phyloP scores from a whole-genome alignment of 2,888 invertebrate genomes.

The Oscheius sp. region DNA sequence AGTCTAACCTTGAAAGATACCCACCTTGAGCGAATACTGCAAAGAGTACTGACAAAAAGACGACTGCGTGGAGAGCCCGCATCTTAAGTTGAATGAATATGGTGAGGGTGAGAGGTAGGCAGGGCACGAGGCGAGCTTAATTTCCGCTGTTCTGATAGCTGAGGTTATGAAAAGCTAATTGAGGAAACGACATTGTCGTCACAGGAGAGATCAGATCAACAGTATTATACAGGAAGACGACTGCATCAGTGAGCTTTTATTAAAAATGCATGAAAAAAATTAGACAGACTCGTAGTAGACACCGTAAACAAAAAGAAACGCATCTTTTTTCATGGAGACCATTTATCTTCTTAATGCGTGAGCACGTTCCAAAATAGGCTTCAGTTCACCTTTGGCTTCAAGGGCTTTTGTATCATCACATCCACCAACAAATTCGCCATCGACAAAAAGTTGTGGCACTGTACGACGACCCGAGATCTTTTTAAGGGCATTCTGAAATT shows the following conservation, averaged over 20 bases:
- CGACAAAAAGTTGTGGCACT: slow-evolving; percentile 57
- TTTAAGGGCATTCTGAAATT: slow-evolving; percentile 47
- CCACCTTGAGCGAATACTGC: slow-evolving; percentile 4
- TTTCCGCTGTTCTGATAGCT: slow-evolving; percentile 16
- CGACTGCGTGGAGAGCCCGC: slow-evolving; percentile 9
- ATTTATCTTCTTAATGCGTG: slow-evolving; percentile 40
- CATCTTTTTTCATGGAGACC: not conserved
- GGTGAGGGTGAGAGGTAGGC: not conserved
- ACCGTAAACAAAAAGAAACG: slow-evolving; percentile 11
- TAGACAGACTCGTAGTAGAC: not conserved
- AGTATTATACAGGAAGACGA: not conserved
- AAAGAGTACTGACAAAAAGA: slow-evolving; percentile 5
- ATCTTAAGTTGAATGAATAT: slow-evolving; percentile 23
- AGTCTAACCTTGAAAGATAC: not conserved
- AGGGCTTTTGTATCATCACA: slow-evolving; percentile 48
- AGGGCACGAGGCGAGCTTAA: slow-evolving; percentile 5
- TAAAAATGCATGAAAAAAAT: no score
- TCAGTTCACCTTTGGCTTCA: slow-evolving; percentile 46
- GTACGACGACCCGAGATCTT: slow-evolving; percentile 53
- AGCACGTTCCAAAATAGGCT: slow-evolving; percentile 45
- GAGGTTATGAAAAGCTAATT: slow-evolving; percentile 7
- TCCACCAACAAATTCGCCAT: slow-evolving; percentile 57
- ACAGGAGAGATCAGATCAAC: no score
- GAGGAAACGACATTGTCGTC: slow-evolving; percentile 15
- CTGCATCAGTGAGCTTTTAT: not conserved